A percentile compares a stretch with the other conserved stretches of the same genome.
Conservation (phyloP, 2,113 vertebrate species). For the Ursus arctos region DNA sequence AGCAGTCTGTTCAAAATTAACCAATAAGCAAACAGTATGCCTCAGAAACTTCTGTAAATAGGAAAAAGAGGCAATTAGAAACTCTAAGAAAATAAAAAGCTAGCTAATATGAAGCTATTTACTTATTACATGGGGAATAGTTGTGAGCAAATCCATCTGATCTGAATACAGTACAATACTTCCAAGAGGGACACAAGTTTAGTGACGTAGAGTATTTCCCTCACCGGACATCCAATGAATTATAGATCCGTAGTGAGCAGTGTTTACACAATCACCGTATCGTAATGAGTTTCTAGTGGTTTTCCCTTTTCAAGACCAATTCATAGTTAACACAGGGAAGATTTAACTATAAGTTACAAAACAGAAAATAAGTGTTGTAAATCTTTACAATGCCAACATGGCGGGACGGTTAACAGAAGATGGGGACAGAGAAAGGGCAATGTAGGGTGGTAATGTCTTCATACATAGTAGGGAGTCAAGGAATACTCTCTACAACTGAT, state of each 20-base stretch:
- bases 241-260: background rate
- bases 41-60: background rate
- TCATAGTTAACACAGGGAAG: constrained; percentile 15
- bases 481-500: background rate
- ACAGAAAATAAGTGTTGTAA: background rate
- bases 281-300: background rate
- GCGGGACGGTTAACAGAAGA: background rate
- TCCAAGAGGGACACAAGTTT: background rate
- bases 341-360: constrained; percentile 35
- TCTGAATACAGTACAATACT: constrained; percentile 1
- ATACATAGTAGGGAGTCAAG: background rate
- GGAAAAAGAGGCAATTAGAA: constrained; percentile 12
- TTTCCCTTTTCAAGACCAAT: constrained; percentile 13
- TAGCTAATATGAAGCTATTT: background rate
- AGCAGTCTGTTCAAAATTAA: constrained; percentile 45
- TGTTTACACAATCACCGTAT: background rate
- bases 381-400: background rate
- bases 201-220: background rate
- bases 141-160: background rate
- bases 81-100: constrained; percentile 41
- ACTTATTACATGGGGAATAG: constrained; percentile 1
- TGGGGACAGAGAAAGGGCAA: background rate
- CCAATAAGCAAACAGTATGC: background rate
- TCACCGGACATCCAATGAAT: background rate
- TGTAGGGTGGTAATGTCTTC: background rate